A percentile compares a stretch with the other conserved stretches of the same genome.
phyloP scores from a whole-genome alignment of 2,888 invertebrate genomes.

The Caradrina kadenii region DNA sequence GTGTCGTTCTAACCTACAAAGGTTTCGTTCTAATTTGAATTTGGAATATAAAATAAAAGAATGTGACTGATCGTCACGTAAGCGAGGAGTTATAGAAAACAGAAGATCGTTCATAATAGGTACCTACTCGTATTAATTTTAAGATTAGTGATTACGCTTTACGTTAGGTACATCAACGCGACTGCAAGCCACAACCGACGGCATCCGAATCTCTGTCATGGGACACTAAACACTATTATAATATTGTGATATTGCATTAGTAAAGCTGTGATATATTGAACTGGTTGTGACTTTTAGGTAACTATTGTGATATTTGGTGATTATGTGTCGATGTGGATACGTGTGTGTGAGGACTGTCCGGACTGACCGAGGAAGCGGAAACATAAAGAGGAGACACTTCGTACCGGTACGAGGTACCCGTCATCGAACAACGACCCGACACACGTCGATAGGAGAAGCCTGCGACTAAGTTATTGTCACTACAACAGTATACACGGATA shows the following conservation, averaged over 20 bases:
- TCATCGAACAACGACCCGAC: conserved; percentile 50
- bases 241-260: conserved; percentile 87
- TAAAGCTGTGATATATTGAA: conserved; percentile 89
- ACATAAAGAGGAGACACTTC: conserved; percentile 67
- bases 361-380: conserved; percentile 69
- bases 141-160: conserved; percentile 27
- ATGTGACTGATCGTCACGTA: conserved; percentile 37
- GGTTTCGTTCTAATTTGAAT: conserved; percentile 41
- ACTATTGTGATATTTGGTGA: conserved; percentile 90
- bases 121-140: conserved; percentile 21
- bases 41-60: conserved; percentile 34
- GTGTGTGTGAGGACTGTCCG: conserved; percentile 65
- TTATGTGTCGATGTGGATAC: conserved; percentile 70
- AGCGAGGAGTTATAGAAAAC: conserved; percentile 37
- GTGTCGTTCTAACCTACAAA: conserved; percentile 61
- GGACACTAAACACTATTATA: conserved; percentile 73
- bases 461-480: conserved; percentile 83
- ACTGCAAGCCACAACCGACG: conserved; percentile 69
- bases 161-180: conserved; percentile 48
- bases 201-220: conserved; percentile 66
- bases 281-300: conserved; percentile 89
- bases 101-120: conserved; percentile 7
- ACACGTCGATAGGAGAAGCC: conserved; percentile 66
- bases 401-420: conserved; percentile 61
- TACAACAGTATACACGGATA: conserved; percentile 82